Evolutionary conservation across 2,113 vertebrate species (phyloP), one percentile per base, ranked within the genome.

Genomic region (Sakesphorus luctuosus): DNA sequence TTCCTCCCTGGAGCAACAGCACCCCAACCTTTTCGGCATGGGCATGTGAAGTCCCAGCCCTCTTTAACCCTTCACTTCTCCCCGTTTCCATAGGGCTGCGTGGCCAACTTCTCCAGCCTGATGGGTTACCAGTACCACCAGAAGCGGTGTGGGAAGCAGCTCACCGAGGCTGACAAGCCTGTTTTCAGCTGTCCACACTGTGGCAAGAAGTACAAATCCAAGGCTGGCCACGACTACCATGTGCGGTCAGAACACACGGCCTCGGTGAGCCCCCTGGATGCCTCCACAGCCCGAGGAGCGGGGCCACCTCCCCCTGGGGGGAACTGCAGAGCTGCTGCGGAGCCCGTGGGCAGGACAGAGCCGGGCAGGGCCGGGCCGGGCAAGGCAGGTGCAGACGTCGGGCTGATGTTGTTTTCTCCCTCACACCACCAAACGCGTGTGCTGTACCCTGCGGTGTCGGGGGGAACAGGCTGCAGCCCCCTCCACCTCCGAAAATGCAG

Each of bases 101-200:
- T 98, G 86, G 99, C 99, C 18, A 98, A 99, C 86, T 99, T 99
- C 98, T 98, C 98, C 97, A 99, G 99, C 96, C 98, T 99, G 80
- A 99, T 99, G 99, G 99, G 99, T 71, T 99, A 99, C 97, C 99
- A 99, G 98, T 99, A 99, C 97, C 99, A 99, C 97, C 98, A 99
- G 98, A 99, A 99, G 90, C 98, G 99, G 75, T 99, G 99, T 36
- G 99, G 99, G 75, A 98, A 98, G 94, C 98, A 99, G 43, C 98
- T 98, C 7, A 97, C 98, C 3, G 99, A 99, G 69, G 96, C 98
- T 4, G 98, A 99, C 90, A 99, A 98, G 96, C 98, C 98, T 8
- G 93, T 98, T 90, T 99, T 99, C 97, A 97, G 98, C 91, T 99
- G 99, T 62, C 97, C 98, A 56, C 98, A 99, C 97, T 99, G 99